phyloP scores from a whole-genome alignment of 2,113 vertebrate genomes.

The Rhynchomys soricoides region DNA sequence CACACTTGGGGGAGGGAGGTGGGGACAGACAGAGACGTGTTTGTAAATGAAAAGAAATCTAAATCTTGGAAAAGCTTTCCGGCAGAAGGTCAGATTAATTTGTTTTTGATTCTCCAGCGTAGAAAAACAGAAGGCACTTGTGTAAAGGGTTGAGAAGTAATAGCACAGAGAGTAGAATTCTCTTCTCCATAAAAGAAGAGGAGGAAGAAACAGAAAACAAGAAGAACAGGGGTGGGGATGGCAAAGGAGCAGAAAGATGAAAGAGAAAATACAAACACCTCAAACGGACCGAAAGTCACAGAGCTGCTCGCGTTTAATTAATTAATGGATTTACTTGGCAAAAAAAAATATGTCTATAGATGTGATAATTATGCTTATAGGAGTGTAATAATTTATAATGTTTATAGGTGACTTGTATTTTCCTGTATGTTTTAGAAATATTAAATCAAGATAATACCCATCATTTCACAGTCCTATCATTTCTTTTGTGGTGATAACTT shows the following conservation, averaged over 20 bases:
- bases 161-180: not conserved
- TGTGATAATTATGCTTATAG: too few species aligned
- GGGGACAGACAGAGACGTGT: not conserved
- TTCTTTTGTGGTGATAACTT: not conserved
- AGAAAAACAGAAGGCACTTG: not conserved
- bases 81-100: not conserved
- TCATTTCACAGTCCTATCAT: not conserved
- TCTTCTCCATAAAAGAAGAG: not conserved
- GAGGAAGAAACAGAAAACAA: not conserved
- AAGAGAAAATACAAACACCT: not conserved
- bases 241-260: rapidly evolving
- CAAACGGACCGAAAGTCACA: not conserved
- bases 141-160: not conserved
- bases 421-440: not conserved
- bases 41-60: not conserved
- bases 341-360: not conserved
- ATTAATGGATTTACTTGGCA: not conserved
- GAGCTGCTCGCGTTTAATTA: not conserved
- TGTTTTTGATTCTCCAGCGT: not conserved
- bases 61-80: not conserved
- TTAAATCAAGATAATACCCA: not conserved
- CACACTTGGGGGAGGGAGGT: not conserved
- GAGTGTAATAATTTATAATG: not conserved
- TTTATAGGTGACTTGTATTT: not conserved
- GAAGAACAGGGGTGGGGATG: rapidly evolving